Conservation (phyloP, 2,888 invertebrate species). For the Gastrophysa polygoni region DNA sequence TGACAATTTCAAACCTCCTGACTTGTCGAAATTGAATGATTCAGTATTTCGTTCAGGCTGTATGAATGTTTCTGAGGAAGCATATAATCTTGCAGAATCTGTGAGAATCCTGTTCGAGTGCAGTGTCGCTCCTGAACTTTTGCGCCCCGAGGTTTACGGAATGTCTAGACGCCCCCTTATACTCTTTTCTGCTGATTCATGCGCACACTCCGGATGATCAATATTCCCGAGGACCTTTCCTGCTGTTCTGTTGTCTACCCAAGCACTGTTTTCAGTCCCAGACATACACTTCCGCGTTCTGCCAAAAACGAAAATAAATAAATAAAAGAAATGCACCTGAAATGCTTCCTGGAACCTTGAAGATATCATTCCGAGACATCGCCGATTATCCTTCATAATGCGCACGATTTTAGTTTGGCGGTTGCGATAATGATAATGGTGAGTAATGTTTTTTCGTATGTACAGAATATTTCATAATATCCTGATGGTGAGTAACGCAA, state of each 20-base stretch:
- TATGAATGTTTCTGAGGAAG: too few relatives aligned
- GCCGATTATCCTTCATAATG: not conserved
- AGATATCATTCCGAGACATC: not conserved
- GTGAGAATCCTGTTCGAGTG: too few relatives aligned
- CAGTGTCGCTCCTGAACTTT: too few relatives aligned
- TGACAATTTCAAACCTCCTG: too few relatives aligned
- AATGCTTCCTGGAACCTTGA: not conserved
- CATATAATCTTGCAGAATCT: too few relatives aligned
- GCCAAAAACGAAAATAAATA: too few relatives aligned
- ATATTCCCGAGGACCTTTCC: not conserved
- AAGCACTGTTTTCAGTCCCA: too few relatives aligned
- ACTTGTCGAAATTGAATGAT: too few relatives aligned
- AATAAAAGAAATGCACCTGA: not conserved
- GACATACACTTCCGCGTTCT: not conserved
- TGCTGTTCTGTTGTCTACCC: too few relatives aligned
- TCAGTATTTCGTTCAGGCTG: too few relatives aligned
- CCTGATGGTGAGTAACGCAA: not conserved
- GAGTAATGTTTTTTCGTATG: constrained; percentile 23
- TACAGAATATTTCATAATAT: not conserved
- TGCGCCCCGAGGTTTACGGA: too few relatives aligned
- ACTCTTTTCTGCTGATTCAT: not conserved
- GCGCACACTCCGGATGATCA: not conserved
- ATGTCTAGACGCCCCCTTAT: too few relatives aligned
- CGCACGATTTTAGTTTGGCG: not conserved
- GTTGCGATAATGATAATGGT: constrained; percentile 22